A percentile compares a stretch with the other conserved stretches of the same genome.
Conservation (phyloP, 2,888 invertebrate species). For the Rhopalosiphum nymphaeae region DNA sequence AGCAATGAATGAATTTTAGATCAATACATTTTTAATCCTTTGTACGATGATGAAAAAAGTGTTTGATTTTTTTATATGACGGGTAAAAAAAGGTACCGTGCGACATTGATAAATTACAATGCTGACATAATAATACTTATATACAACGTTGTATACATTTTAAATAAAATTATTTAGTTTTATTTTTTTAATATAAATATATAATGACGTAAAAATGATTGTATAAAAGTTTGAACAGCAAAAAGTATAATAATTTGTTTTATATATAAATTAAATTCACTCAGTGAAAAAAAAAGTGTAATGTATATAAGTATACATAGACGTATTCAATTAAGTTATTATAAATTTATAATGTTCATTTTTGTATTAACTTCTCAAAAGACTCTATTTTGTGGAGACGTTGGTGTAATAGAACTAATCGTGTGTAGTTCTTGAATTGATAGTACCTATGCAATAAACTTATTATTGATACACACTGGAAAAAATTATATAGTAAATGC, state of each 20-base stretch:
- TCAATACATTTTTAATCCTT: constrained; percentile 48
- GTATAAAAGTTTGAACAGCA: background rate
- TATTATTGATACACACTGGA: background rate
- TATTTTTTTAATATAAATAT: constrained; percentile 15
- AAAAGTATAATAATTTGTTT: constrained; percentile 16
- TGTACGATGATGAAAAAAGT: background rate
- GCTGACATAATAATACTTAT: constrained; percentile 46
- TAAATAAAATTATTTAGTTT: constrained; percentile 22
- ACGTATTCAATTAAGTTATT: background rate
- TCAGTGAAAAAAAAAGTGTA: background rate
- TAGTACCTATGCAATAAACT: background rate
- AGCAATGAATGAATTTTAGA: background rate
- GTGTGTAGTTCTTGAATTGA: background rate
- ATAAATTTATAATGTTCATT: background rate
- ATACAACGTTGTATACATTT: constrained; percentile 8
- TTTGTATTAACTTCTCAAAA: background rate
- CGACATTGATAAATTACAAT: constrained; percentile 59
- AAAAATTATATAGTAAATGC: background rate
- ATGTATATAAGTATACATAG: background rate
- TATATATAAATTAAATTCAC: background rate
- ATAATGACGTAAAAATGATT: background rate
- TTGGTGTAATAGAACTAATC: background rate
- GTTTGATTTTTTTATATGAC: constrained; percentile 5
- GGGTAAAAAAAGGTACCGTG: background rate
- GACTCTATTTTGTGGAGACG: background rate